Percentiles rank a stretch among this genome's conserved stretches.
Conservation (phyloP, 2,888 invertebrate species). For the Chydorus sphaericus region DNA sequence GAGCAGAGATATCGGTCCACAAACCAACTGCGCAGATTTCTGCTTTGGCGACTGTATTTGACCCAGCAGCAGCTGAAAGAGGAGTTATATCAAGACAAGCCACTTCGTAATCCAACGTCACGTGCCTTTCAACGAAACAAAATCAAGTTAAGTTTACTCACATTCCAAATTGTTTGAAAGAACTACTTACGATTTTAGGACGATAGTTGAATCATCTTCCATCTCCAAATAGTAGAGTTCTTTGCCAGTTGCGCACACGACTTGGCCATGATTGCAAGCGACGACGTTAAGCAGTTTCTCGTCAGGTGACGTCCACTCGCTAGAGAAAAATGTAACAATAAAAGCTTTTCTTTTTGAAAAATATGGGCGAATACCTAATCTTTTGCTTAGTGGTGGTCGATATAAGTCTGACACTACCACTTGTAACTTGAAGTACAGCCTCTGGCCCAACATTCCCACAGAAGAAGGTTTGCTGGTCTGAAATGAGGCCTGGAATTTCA, state of each 20-base stretch:
- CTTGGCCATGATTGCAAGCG: constrained; percentile 58
- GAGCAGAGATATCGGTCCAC: constrained; percentile 93
- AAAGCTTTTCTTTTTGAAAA: neutral
- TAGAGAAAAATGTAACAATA: constrained; percentile 14
- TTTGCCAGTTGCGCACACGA: constrained; percentile 74
- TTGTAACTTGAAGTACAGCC: constrained; percentile 65
- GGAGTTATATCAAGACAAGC: constrained; percentile 91
- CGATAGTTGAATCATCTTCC: constrained; percentile 40
- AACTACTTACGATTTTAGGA: constrained; percentile 39
- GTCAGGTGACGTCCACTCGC: constrained; percentile 54
- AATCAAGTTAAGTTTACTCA: constrained; percentile 13
- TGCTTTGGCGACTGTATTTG: constrained; percentile 40
- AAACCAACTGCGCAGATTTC: constrained; percentile 78
- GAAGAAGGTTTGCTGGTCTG: constrained; percentile 83
- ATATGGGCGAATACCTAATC: constrained; percentile 27
- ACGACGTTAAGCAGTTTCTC: constrained; percentile 73
- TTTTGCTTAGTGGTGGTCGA: constrained; percentile 48
- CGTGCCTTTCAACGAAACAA: constrained; percentile 34
- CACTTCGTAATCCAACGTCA: constrained; percentile 78
- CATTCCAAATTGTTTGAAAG: neutral
- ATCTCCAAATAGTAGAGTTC: constrained; percentile 71
- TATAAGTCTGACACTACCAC: constrained; percentile 53
- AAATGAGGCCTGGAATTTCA: constrained; percentile 77
- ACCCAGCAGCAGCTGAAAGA: constrained; percentile 32
- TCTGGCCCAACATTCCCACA: constrained; percentile 78